Conservation (phyloP, 2,888 invertebrate species). For the Cataglyphis albicans region DNA sequence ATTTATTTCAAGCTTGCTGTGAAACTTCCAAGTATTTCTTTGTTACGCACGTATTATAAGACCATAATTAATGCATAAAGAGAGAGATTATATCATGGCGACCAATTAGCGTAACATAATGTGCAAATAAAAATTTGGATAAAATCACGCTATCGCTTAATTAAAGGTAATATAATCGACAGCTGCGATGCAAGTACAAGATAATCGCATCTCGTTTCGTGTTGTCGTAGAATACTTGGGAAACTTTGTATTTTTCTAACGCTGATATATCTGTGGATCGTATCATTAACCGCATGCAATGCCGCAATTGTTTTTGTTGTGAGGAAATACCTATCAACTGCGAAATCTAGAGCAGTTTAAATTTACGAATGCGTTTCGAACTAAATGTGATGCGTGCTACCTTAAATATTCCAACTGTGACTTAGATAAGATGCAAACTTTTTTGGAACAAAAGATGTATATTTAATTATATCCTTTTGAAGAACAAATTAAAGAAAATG, state of each 20-base stretch:
- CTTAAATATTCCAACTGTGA: conserved; percentile 4
- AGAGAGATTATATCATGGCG: background rate
- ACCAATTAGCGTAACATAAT: background rate
- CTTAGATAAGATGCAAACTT: background rate
- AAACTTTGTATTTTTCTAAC: conserved; percentile 11
- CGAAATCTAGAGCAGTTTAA: conserved; percentile 21
- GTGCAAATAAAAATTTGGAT: background rate
- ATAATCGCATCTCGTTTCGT: conserved; percentile 11
- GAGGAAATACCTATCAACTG: background rate
- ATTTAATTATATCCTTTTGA: background rate
- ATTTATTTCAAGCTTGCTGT: background rate
- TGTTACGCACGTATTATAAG: background rate
- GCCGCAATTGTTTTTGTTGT: conserved; percentile 21
- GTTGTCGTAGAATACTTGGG: background rate
- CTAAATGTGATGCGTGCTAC: background rate
- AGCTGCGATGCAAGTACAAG: conserved; percentile 5
- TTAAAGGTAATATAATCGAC: background rate
- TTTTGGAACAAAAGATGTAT: background rate
- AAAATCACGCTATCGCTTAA: background rate
- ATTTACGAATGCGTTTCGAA: background rate
- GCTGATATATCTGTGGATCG: conserved; percentile 14
- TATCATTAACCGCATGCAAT: conserved; percentile 23
- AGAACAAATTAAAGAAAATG: no score
- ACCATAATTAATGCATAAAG: background rate
- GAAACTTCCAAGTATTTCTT: background rate